phyloP scores from a whole-genome alignment of 1,140 invertebrate genomes.

The Hyphantria cunea region DNA sequence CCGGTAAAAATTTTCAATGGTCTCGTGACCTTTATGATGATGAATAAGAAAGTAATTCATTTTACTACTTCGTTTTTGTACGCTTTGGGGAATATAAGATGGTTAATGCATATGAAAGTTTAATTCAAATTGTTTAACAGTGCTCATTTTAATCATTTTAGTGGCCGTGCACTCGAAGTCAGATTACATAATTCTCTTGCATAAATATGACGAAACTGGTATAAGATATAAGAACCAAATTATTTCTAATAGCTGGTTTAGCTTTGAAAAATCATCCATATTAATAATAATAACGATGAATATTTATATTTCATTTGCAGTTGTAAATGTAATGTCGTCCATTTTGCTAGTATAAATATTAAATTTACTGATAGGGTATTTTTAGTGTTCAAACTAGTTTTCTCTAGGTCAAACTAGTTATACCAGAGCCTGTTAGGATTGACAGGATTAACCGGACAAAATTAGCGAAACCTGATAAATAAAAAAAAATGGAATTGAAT shows the following conservation, averaged over 20 bases:
- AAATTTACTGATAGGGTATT: no score
- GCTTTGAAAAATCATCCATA: neutral
- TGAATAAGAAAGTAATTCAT: constrained; percentile 10
- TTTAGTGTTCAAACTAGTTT: no score
- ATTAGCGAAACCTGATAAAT: no score
- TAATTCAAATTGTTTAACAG: constrained; percentile 14
- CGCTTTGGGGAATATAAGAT: no score
- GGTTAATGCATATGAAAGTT: neutral
- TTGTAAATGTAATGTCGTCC: no score
- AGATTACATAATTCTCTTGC: constrained; percentile 69
- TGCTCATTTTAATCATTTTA: constrained; percentile 23
- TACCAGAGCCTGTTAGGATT: no score
- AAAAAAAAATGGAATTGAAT: no score
- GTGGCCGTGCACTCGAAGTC: constrained; percentile 57
- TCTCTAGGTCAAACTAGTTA: no score
- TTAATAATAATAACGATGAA: neutral
- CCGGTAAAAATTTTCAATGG: constrained; percentile 23
- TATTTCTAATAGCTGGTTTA: constrained; percentile 43
- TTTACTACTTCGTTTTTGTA: constrained; percentile 1
- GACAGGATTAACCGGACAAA: no score
- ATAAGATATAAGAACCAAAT: constrained; percentile 60
- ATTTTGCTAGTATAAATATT: no score
- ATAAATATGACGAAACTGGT: constrained; percentile 69
- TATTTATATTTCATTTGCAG: neutral
- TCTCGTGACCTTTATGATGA: constrained; percentile 17